Base-by-base conservation (phyloP, 2,113 vertebrate genomes). In the Cebus imitator region DNA sequence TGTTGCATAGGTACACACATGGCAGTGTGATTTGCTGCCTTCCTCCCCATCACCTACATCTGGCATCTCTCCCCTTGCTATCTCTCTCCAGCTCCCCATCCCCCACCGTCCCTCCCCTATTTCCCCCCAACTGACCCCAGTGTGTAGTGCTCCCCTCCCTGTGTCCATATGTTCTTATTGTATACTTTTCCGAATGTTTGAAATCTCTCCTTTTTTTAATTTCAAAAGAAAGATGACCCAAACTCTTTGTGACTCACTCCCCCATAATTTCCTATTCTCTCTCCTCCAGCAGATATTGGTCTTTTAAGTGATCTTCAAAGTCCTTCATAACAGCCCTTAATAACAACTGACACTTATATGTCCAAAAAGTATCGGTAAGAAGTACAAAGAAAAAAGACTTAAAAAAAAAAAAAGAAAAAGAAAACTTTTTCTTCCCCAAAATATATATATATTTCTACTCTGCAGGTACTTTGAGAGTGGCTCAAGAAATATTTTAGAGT, bases 231-330 rank as follows among this genome's bases (percentile, higher is more conserved):
- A 90, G 35, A 50, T 10, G 52, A 27, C 8, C 8, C 37, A 64
- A 84, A 57, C 30, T 90, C 57, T 76, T 37, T 68, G n/a, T 75
- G n/a, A 66, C 27, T 81, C 32, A 6, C 9, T 70, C 25, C 40
- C 13, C 8, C 23, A 25, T 73, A n/a, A 50, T 48, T 76, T 93
- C n/a, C 8, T 35, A 72, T 6, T 17, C 8, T 61, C 40, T 45
- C 32, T 61, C 21, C 64, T 96, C 43, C 76, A 87, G 40, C 0
- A 0, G 35, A 23, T 72, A 57, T 32, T 68, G 30, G 35, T n/a
- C 37, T 87, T 90, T 90, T 70, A 92, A 80, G 50, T 76, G 50
- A 88, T 90, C 35, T 76, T 95, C 85, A 95, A 90, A 50, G 55
- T 81, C 37, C 64, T 90, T 94, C 48, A 37, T 52, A 94, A 80